phyloP scores from a whole-genome alignment of 2,113 vertebrate species.

The Ursus arctos region DNA sequence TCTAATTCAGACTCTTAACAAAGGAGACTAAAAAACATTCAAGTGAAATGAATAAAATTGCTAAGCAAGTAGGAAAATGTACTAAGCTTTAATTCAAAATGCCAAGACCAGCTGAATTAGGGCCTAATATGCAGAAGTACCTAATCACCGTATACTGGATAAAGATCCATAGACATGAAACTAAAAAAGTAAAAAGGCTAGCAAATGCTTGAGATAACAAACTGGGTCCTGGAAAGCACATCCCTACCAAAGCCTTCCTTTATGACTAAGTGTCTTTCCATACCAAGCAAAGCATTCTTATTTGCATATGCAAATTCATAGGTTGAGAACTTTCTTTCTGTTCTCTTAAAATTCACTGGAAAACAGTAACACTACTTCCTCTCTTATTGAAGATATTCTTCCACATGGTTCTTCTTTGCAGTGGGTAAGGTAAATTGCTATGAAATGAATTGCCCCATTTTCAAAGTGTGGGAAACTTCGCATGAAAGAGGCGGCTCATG shows the following conservation, averaged over 20 bases:
- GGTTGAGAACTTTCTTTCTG: neutral
- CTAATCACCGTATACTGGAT: neutral
- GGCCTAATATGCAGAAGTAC: neutral
- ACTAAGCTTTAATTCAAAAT: conserved; percentile 6
- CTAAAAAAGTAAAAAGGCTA: conserved; percentile 14
- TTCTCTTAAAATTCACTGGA: conserved; percentile 31
- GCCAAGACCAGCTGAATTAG: neutral
- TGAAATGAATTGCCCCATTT: conserved; percentile 10
- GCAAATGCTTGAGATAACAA: neutral
- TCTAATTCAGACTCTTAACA: conserved; percentile 1
- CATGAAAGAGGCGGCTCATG: neutral
- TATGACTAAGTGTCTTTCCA: conserved; percentile 5
- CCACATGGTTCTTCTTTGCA: neutral
- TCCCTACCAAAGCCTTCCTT: neutral
- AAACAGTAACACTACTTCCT: neutral
- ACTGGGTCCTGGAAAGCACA: neutral
- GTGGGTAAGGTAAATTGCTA: neutral
- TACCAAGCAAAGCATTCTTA: neutral
- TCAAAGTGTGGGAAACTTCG: neutral
- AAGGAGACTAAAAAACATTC: neutral
- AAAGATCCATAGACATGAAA: neutral
- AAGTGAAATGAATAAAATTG: conserved; percentile 14
- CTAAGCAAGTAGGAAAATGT: neutral
- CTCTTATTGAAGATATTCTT: neutral
- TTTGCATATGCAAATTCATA: neutral